Conservation (phyloP, 2,888 invertebrate genomes). For the Cantharis lateralis region DNA sequence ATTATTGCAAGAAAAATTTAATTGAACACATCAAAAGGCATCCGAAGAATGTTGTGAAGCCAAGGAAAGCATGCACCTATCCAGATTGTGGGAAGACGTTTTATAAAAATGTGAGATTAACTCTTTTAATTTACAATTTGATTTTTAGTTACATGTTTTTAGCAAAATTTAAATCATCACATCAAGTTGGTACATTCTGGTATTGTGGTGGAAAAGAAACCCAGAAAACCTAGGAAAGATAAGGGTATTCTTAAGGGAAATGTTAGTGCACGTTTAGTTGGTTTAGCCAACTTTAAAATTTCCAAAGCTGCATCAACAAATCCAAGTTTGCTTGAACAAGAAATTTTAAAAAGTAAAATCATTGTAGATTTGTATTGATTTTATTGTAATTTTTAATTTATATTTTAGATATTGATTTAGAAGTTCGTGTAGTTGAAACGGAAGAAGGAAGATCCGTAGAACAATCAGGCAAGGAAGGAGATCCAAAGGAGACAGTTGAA, state of each 20-base stretch:
- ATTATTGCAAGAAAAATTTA: constrained; percentile 43
- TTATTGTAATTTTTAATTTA: not conserved
- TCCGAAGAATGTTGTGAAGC: constrained; percentile 38
- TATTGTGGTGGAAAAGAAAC: constrained; percentile 22
- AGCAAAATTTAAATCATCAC: constrained; percentile 41
- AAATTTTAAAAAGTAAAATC: not conserved
- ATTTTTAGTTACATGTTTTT: constrained; percentile 22
- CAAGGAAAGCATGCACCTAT: constrained; percentile 33
- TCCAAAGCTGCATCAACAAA: not conserved
- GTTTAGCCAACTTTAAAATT: not conserved
- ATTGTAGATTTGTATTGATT: not conserved
- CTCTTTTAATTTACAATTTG: not conserved
- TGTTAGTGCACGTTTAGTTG: not conserved
- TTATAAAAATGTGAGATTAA: constrained; percentile 28
- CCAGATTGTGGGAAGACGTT: constrained; percentile 32
- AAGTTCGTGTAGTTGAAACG: not conserved
- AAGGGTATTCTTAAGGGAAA: constrained; percentile 34
- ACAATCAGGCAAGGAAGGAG: not conserved
- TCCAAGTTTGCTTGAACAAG: not conserved
- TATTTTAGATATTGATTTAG: not conserved
- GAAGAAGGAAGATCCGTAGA: not conserved
- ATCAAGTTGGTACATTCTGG: constrained; percentile 34
- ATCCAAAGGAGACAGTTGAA: not conserved
- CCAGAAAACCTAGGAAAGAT: constrained; percentile 41
- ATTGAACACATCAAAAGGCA: constrained; percentile 38